Conservation (phyloP, 2,113 vertebrate species). For the Limanda limanda region DNA sequence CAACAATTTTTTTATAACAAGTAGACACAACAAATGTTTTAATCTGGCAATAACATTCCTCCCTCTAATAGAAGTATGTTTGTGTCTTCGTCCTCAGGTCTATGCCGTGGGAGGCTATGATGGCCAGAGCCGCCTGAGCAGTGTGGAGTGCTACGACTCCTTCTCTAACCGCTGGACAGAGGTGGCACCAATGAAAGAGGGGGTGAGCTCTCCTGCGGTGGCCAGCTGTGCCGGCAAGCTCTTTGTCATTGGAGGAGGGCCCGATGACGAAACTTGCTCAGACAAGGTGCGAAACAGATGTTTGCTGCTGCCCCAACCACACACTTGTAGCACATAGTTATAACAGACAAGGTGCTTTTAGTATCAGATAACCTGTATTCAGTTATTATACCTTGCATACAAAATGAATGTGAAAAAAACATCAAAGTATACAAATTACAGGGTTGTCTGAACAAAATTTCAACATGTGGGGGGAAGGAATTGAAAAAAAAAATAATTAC, state of each 20-base stretch:
- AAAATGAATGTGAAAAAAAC: neutral
- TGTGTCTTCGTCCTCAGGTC: slow-evolving; percentile 81
- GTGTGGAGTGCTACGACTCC: slow-evolving; percentile 95
- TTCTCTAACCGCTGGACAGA: slow-evolving; percentile 99
- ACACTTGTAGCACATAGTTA: slow-evolving; percentile 16
- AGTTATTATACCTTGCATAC: slow-evolving; percentile 16
- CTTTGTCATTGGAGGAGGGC: slow-evolving; percentile 96
- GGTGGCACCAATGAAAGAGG: slow-evolving; percentile 95
- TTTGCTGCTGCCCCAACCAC: neutral
- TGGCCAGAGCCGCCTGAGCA: slow-evolving; percentile 95
- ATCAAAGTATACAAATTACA: slow-evolving; percentile 4
- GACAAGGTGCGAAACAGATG: slow-evolving; percentile 89
- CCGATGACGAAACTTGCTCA: slow-evolving; percentile 96
- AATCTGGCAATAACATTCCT: neutral
- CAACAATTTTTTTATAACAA: neutral
- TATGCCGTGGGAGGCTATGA: slow-evolving; percentile 97
- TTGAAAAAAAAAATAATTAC: no score
- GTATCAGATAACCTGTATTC: neutral
- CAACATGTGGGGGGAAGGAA: neutral
- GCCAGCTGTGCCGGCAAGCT: slow-evolving; percentile 93
- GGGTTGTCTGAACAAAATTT: neutral
- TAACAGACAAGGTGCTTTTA: slow-evolving; percentile 15
- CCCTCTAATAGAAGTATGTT: neutral
- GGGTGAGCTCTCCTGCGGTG: slow-evolving; percentile 95
- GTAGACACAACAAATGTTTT: neutral